These are phyloP conservation scores for Pheosia gnoma DNA, from an alignment of 2,888 invertebrate genomes.

Conservation along the genomic window DNA sequence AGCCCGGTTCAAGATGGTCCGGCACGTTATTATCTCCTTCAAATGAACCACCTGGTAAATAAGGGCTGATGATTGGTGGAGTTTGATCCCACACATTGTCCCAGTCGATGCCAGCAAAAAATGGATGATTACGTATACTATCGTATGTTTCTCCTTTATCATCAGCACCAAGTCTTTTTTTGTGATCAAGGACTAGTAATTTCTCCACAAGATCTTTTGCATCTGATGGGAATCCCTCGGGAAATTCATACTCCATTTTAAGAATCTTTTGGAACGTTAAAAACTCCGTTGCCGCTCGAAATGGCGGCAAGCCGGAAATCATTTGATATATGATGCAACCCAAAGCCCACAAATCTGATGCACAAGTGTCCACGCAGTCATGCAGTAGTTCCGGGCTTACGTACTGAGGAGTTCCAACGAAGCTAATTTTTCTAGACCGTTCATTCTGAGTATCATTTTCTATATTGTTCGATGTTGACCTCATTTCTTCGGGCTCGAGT, in stretches of 20 bases:
- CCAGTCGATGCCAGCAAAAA: conserved; percentile 94
- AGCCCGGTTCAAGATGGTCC: conserved; percentile 93
- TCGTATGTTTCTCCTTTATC: conserved; percentile 89
- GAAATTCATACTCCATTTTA: conserved; percentile 95
- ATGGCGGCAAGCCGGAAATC: conserved; percentile 96
- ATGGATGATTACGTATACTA: conserved; percentile 93
- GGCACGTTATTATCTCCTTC: conserved; percentile 90
- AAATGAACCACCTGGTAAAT: conserved; percentile 88
- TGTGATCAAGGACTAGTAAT: conserved; percentile 92
- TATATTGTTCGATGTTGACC: conserved; percentile 44
- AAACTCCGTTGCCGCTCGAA: conserved; percentile 96
- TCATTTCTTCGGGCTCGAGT: conserved; percentile 75
- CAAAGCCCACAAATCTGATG: conserved; percentile 98
- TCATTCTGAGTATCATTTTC: conserved; percentile 70
- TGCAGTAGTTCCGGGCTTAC: conserved; percentile 98
- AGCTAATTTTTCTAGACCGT: conserved; percentile 89
- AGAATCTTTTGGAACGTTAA: conserved; percentile 98
- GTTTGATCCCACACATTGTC: conserved; percentile 89
- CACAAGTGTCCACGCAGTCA: conserved; percentile 88
- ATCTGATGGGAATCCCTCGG: conserved; percentile 93
- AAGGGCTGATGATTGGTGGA: conserved; percentile 93
- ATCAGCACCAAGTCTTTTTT: conserved; percentile 91
- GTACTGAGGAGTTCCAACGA: conserved; percentile 99
- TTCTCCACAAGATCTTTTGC: conserved; percentile 95
- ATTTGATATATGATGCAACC: conserved; percentile 99